Conservation (phyloP, 2,888 invertebrate species). For the Rugalucina vietnamica region DNA sequence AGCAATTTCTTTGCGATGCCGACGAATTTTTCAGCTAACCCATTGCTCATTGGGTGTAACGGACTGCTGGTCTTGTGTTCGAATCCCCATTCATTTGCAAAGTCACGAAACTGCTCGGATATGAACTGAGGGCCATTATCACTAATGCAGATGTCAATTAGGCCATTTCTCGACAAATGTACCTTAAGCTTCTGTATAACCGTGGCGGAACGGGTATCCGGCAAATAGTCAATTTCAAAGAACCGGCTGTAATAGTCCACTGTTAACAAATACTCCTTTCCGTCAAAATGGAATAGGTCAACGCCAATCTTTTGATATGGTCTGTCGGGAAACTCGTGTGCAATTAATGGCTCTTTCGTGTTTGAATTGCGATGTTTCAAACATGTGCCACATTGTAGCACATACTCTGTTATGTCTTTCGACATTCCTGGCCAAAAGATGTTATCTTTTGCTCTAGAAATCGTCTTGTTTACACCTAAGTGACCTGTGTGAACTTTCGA, state of each 20-base stretch:
- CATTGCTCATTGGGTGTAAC: not conserved
- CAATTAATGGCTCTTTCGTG: slow-evolving; percentile 39
- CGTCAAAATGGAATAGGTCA: slow-evolving; percentile 60
- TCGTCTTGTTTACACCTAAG: slow-evolving; percentile 26
- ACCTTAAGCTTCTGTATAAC: not conserved
- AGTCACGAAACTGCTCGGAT: not conserved
- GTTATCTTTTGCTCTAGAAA: slow-evolving; percentile 24
- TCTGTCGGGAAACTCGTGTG: slow-evolving; percentile 46
- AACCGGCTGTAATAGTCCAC: slow-evolving; percentile 62
- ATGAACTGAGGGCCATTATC: not conserved
- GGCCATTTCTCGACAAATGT: not conserved
- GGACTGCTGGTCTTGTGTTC: not conserved
- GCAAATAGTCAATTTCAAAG: slow-evolving; percentile 54
- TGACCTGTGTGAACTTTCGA: slow-evolving; percentile 26
- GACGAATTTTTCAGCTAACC: not conserved
- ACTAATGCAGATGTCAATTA: not conserved
- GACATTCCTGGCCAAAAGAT: slow-evolving; percentile 61
- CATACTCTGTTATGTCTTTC: slow-evolving; percentile 46
- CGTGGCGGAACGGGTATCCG: slow-evolving; percentile 17
- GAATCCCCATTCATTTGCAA: slow-evolving; percentile 3
- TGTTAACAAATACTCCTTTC: slow-evolving; percentile 57
- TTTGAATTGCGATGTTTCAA: slow-evolving; percentile 28
- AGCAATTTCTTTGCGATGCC: not conserved
- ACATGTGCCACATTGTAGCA: slow-evolving; percentile 53
- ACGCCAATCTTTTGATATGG: slow-evolving; percentile 55